Evolutionary conservation across 2,797 vertebrate genomes (phyloP).

Genomic region (Sebastes matsubarae): DNA sequence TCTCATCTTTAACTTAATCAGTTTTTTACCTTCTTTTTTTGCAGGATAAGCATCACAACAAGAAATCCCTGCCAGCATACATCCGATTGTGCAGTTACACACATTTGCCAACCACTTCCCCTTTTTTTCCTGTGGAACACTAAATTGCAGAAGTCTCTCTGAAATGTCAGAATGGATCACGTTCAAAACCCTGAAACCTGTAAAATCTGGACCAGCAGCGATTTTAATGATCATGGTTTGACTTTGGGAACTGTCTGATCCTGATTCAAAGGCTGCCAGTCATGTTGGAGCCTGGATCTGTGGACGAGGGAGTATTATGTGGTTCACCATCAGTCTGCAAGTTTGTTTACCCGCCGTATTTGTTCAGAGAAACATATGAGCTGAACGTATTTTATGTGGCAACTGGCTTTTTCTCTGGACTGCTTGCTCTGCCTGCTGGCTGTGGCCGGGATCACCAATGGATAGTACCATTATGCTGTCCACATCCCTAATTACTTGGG

Average conservation of each 20-base stretch:
- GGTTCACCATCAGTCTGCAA: conserved; percentile 22
- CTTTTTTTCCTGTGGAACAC: neutral
- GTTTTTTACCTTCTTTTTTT: neutral
- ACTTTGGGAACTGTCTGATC: conserved; percentile 9
- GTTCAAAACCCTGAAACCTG: conserved; percentile 11
- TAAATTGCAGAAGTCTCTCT: neutral
- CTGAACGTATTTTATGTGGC: neutral
- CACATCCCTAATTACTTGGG: neutral
- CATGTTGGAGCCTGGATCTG: conserved; percentile 51
- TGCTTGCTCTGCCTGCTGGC: conserved; percentile 10
- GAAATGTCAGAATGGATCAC: conserved; percentile 34
- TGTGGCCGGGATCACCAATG: conserved; percentile 1
- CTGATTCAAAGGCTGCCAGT: conserved; percentile 28
- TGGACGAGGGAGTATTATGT: conserved; percentile 25
- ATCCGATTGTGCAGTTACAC: conserved; percentile 1
- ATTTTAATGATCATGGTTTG: conserved; percentile 8
- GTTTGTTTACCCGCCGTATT: conserved; percentile 2
- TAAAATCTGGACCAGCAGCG: conserved; percentile 2
- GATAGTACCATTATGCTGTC: neutral
- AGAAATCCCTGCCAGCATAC: neutral
- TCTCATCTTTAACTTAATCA: neutral
- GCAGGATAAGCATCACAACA: conserved; percentile 22
- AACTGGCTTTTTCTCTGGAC: conserved; percentile 4
- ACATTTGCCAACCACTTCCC: conserved; percentile 17
- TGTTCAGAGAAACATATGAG: conserved; percentile 33